These are phyloP conservation scores for Siphonodentalium dalli DNA, from an alignment of 2,888 invertebrate species.

Conservation along the genomic window DNA sequence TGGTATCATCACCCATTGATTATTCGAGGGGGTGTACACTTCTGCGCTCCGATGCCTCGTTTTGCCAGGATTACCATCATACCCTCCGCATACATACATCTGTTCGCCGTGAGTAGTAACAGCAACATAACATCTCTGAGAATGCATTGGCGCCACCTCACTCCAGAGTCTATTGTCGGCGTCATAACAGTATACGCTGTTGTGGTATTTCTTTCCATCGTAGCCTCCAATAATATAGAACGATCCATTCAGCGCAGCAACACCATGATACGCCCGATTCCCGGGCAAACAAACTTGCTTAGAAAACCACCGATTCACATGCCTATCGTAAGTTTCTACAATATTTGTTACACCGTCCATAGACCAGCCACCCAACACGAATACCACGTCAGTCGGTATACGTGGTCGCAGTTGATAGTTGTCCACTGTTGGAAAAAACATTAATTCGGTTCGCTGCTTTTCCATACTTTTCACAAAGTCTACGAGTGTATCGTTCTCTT, in stretches of 20 bases:
- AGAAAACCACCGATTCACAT: slow-evolving; percentile 76
- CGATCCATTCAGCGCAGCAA: slow-evolving; percentile 63
- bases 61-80: slow-evolving; percentile 71
- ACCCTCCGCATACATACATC: slow-evolving; percentile 66
- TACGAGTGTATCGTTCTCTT: slow-evolving; percentile 1
- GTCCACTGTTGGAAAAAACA: no score
- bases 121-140: slow-evolving; percentile 72
- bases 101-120: slow-evolving; percentile 65
- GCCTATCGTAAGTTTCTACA: slow-evolving; percentile 67
- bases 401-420: slow-evolving; percentile 65
- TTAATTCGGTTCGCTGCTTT: no score
- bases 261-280: slow-evolving; percentile 80
- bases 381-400: slow-evolving; percentile 88
- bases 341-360: slow-evolving; percentile 71
- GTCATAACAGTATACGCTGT: slow-evolving; percentile 62
- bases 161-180: slow-evolving; percentile 59
- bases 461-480: no score
- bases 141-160: slow-evolving; percentile 67
- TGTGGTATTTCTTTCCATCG: slow-evolving; percentile 66
- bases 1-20: slow-evolving; percentile 81
- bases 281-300: slow-evolving; percentile 72
- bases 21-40: slow-evolving; percentile 80
- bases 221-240: slow-evolving; percentile 68
- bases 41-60: slow-evolving; percentile 87
- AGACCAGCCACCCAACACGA: slow-evolving; percentile 83